Evolutionary conservation across 1,140 invertebrate genomes (phyloP), one percentile per base, ranked within the genome.

Genomic region (Orussus abietinus): DNA sequence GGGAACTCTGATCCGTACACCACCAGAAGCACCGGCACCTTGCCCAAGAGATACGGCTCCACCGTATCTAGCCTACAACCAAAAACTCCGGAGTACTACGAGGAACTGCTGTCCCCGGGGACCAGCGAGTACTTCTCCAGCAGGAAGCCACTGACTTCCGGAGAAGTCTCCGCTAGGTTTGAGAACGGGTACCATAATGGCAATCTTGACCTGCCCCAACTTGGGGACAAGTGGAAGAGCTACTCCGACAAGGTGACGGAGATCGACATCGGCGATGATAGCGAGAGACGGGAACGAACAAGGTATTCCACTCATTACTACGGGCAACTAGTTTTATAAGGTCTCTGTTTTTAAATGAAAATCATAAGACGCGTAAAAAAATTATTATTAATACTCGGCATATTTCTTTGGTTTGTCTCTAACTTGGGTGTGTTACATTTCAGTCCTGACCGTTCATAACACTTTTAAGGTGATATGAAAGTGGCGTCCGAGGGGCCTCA

Each of bases 11-110:
- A 53, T 6, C 38, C 32, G 11, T 36, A 59, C 19, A 26, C 37
- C 7, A 33, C 30, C 11, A 44, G 38, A 25, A 53, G 40, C n/a
- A 28, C 35, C 13, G 43, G 28, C 9, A 40, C 46, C 0, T 25
- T 69, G 11, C 62, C 66, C 1, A 56, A 59, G 19, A 66, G 62
- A 14, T 70, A 63, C n/a, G 59, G 64, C 4, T 63, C 62, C 13
- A 54, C 48, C 3, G 35, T 49, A 2, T 43, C 50, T 1, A 41
- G 47, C 6, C 15, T 57, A 0, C 57, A 64, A 14, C 62, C 63
- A 0, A 70, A 65, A 34, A 64, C 59, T 4, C 55, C 69, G 1
- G 61, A 68, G 15, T 73, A 72, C 34, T 73, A 64, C 31, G 67
- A 73, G 39, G 66, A 72, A 10, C 45, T 73, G 3, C 32, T 73